Base-by-base conservation (phyloP, 2,797 vertebrate species). In the Falco naumanni region DNA sequence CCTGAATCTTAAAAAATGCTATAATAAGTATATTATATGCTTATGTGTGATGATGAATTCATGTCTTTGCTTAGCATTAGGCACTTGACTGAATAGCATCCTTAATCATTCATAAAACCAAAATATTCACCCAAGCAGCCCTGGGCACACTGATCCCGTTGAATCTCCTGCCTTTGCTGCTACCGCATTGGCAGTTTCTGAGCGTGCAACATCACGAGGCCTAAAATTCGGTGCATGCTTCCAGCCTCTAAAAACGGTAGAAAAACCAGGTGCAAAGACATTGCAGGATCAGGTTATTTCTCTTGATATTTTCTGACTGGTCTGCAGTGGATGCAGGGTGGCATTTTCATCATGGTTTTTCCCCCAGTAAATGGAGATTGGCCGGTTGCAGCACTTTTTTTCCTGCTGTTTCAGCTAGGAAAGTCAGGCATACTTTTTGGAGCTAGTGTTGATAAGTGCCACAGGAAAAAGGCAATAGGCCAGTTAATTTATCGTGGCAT, bases 111-210 rank as follows among this genome's bases (percentile, higher is more conserved):
- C 8, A 15, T 41, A 37, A 53, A 84, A 22, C 8, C 13, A 37
- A 84, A 84, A 60, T 28, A 19, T 26, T 59, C 39, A n/a, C 39
- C 8, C 24, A 31, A 51, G 26, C 7, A 10, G 31, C 47, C 66
- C 19, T 0, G 1, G 24, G 16, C 25, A 37, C 25, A 11, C 9
- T 1, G 9, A 34, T 6, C 28, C 43, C 57, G 45, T 54, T n/a
- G 61, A 64, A 48, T 29, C 10, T 5, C 7, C 45, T 64, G 66
- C 25, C 41, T 72, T 34, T 8, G 21, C 41, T 66, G 25, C 33
- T 34, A 13, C 15, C 11, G 1, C 34, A 6, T 19, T 2, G 26
- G 26, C 17, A 33, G 21, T 29, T 83, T 47, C 41, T 50, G 25
- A 47, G 47, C 3, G 19, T 31, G 24, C 25, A 39, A 10, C 19